Percentiles rank a stretch among this genome's conserved stretches.
Evolutionary conservation across 1,140 invertebrate species (phyloP).

Genomic region (Hyles euphorbiae): DNA sequence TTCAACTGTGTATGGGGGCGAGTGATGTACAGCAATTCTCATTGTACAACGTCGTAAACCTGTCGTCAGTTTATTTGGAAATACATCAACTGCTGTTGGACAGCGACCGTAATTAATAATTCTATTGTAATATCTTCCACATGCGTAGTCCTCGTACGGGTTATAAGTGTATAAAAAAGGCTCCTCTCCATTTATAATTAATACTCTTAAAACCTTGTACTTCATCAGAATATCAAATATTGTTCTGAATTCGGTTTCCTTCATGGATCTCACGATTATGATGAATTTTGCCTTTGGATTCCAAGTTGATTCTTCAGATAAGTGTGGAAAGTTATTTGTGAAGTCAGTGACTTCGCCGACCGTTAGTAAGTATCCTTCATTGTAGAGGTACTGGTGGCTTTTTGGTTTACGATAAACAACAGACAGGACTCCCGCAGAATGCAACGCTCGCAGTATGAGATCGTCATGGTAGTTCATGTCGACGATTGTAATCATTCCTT

Average conservation of each 20-base stretch:
- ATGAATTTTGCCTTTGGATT: constrained; percentile 27
- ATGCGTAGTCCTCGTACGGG: constrained; percentile 20
- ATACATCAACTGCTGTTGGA: constrained; percentile 17
- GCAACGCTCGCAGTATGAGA: constrained; percentile 18
- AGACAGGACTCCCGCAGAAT: background rate
- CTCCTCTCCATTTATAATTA: constrained; percentile 17
- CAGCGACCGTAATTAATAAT: constrained; percentile 13
- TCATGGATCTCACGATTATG: constrained; percentile 21
- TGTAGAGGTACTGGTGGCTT: background rate
- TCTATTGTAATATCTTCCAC: constrained; percentile 17
- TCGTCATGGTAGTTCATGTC: constrained; percentile 16
- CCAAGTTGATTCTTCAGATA: constrained; percentile 20
- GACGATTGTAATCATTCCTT: background rate
- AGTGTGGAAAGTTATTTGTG: background rate
- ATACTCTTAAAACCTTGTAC: constrained; percentile 9
- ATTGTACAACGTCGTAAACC: constrained; percentile 31
- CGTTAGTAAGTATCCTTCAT: constrained; percentile 13
- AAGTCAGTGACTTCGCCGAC: constrained; percentile 2
- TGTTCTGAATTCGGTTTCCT: constrained; percentile 11
- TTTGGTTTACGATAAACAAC: constrained; percentile 4
- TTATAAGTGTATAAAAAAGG: constrained; percentile 19
- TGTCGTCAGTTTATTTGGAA: constrained; percentile 26
- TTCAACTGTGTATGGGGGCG: constrained; percentile 4
- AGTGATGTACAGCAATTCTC: constrained; percentile 26
- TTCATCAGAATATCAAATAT: constrained; percentile 29